Base-by-base conservation (phyloP, 2,113 vertebrate genomes). In the Philantomba maxwellii region DNA sequence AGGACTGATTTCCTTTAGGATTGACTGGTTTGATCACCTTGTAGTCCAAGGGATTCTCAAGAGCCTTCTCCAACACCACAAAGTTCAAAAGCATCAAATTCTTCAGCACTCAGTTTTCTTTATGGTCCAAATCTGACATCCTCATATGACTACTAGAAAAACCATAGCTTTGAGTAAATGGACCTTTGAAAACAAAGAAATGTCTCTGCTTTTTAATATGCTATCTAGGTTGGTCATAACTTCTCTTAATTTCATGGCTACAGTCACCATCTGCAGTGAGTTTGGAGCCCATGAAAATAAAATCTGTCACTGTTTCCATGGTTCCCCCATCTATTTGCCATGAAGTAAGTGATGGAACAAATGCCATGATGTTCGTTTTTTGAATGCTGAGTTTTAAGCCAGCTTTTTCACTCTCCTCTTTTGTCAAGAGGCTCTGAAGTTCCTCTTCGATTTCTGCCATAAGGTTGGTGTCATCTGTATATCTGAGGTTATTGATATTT, bases 371-470 rank as follows among this genome's bases (percentile, higher is more conserved):
- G n/a, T 70, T 70, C 1, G 0, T 21, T 70, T 23, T 66, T 36
- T 70, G n/a, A 70, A 70, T 12, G n/a, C 33, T 66, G 64, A 66
- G 9, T 36, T 70, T 36, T 70, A 70, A 70, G 64, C 64, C 64
- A 70, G 5, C 9, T 36, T 70, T 70, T 70, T 70, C n/a, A 70
- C n/a, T 70, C n/a, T 70, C 19, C 1, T 70, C n/a, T 36, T 70
- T 36, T 2, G n/a, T 23, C n/a, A 70, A 70, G n/a, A 70, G 19
- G n/a, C n/a, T 70, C 9, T 23, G 4, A 36, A 36, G 66, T 70
- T 36, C 19, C 66, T n/a, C 66, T 70, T 70, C 0, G 0, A n/a
- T 36, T 70, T 70, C 66, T 70, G n/a, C 19, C 4, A 5, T 70
- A 70, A 70, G 9, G 9, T 5, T 70, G n/a, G 19, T 70, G 66